Evolutionary conservation across 2,888 invertebrate species (phyloP).

Genomic region (Eilema griseolum): DNA sequence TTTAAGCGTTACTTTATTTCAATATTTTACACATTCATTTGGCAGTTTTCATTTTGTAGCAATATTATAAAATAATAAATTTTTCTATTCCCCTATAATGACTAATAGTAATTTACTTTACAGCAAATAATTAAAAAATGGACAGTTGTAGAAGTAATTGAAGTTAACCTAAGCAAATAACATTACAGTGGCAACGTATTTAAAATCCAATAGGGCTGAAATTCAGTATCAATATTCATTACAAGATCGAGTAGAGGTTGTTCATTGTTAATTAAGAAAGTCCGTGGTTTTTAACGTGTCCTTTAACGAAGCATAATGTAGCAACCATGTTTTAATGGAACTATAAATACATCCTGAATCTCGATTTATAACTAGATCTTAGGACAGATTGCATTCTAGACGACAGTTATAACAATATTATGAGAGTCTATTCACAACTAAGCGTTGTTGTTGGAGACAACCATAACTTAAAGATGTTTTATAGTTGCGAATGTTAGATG

Average conservation of each 20-base stretch:
- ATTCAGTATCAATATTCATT: not conserved
- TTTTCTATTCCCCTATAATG: conserved; percentile 53
- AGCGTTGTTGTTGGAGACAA: too few relatives aligned
- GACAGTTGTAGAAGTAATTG: conserved; percentile 24
- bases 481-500: not conserved
- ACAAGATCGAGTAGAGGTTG: not conserved
- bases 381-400: too few relatives aligned
- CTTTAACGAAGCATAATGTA: not conserved
- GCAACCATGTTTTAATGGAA: not conserved
- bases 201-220: not conserved
- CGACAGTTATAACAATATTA: too few relatives aligned
- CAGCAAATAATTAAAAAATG: conserved; percentile 39
- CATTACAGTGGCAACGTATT: conserved; percentile 26
- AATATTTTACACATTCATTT: conserved; percentile 75
- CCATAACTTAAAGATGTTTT: too few relatives aligned
- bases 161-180: conserved; percentile 42
- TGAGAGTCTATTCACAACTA: not conserved
- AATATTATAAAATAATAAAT: conserved; percentile 66
- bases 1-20: conserved; percentile 75
- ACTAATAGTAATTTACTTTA: conserved; percentile 47
- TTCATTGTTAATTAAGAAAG: too few relatives aligned
- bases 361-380: too few relatives aligned
- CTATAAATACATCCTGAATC: not conserved
- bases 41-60: conserved; percentile 74
- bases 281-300: too few relatives aligned